Conservation (phyloP, 1,140 invertebrate genomes). For the Drosophila lacteicornis region DNA sequence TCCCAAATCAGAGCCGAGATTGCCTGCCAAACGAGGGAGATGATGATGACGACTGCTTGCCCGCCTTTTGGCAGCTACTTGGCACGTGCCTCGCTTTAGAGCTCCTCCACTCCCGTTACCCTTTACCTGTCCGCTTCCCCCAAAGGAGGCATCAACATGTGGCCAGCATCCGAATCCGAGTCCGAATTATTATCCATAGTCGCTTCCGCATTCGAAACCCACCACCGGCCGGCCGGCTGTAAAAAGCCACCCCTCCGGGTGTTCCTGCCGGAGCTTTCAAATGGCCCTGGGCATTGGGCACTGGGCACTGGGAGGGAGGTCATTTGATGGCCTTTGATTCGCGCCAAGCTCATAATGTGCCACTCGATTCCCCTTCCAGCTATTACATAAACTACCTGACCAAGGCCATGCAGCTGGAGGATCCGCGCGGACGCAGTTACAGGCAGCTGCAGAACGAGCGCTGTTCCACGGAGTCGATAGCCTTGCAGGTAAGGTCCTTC, state of each 20-base stretch:
- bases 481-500: conserved; percentile 86
- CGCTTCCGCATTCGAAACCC: conserved; percentile 21
- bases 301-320: conserved; percentile 7
- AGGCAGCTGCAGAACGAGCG: conserved; percentile 86
- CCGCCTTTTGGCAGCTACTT: conserved; percentile 79
- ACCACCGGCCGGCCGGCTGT: conserved; percentile 30
- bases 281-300: conserved; percentile 18
- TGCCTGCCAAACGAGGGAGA: conserved; percentile 65
- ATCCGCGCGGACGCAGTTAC: conserved; percentile 87
- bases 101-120: conserved; percentile 18
- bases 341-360: conserved; percentile 40
- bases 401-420: conserved; percentile 90
- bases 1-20: conserved; percentile 66
- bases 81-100: conserved; percentile 73
- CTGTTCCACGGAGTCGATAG: conserved; percentile 86
- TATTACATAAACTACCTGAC: conserved; percentile 92
- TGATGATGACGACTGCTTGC: conserved; percentile 40
- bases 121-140: conserved; percentile 46
- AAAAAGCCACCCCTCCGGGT: conserved; percentile 45
- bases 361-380: conserved; percentile 85
- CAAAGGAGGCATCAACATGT: conserved; percentile 57
- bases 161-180: conserved; percentile 29
- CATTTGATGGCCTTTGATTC: conserved; percentile 68
- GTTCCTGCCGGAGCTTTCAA: conserved; percentile 42
- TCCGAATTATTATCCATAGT: neutral